phyloP scores from a whole-genome alignment of 2,797 vertebrate species.

The Macropus fuliginosus region DNA sequence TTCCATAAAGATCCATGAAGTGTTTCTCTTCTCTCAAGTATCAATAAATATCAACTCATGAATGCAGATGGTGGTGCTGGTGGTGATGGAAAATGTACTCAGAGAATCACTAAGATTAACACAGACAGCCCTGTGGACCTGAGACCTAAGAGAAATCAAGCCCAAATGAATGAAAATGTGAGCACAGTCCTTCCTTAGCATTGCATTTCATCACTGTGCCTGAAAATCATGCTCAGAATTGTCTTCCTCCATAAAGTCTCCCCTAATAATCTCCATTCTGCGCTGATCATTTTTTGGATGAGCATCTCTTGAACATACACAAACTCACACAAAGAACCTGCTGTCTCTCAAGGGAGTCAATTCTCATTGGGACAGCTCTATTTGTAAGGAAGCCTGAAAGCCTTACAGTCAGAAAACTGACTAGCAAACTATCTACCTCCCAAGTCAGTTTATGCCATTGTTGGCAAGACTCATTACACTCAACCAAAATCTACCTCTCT shows the following conservation, averaged over 20 bases:
- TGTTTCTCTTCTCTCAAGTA: not conserved
- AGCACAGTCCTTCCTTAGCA: not conserved
- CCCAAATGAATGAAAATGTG: not conserved
- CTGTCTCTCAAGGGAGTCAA: not conserved
- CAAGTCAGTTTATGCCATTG: not conserved
- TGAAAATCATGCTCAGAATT: not conserved
- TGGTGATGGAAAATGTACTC: not conserved
- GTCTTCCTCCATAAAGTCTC: not conserved
- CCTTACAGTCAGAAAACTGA: not conserved
- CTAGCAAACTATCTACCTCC: not conserved
- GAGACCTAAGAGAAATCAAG: not conserved
- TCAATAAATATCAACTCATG: fast-evolving
- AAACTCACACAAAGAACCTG: not conserved
- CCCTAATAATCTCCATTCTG: not conserved
- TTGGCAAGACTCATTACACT: not conserved
- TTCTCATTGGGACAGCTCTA: not conserved
- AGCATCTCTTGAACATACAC: not conserved
- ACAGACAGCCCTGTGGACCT: no score
- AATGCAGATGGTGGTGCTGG: no score
- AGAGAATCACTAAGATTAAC: no score
- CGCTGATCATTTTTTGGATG: not conserved
- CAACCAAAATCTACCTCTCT: not conserved
- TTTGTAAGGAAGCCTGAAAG: not conserved
- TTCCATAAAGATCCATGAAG: not conserved
- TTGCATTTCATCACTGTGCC: not conserved